phyloP scores from a whole-genome alignment of 1,140 invertebrate genomes.

The Tenebrio molitor region DNA sequence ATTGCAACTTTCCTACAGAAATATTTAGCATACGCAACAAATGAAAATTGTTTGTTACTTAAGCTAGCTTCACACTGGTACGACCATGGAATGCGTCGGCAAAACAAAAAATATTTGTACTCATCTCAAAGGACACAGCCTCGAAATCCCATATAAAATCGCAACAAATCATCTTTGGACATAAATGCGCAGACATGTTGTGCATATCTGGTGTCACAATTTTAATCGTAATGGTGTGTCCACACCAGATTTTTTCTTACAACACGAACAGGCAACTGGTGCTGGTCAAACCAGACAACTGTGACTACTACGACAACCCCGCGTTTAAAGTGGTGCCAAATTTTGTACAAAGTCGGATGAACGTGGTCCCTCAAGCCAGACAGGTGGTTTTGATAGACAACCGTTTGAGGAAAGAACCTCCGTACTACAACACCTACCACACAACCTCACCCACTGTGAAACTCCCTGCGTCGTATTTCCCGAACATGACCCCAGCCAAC shows the following conservation, averaged over 20 bases:
- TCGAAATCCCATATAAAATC: slow-evolving; percentile 1
- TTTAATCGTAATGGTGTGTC: neutral
- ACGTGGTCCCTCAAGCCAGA: neutral
- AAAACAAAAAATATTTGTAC: no score
- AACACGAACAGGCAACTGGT: slow-evolving; percentile 14
- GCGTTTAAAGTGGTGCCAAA: neutral
- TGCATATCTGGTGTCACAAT: neutral
- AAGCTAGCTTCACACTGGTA: no score
- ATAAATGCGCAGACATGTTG: no score
- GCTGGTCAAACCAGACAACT: neutral
- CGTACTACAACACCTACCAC: slow-evolving; percentile 12
- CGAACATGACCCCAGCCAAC: neutral
- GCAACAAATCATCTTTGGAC: no score
- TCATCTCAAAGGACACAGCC: neutral
- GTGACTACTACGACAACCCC: slow-evolving; percentile 18
- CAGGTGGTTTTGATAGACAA: slow-evolving; percentile 13
- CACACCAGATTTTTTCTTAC: slow-evolving; percentile 12
- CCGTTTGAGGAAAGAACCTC: neutral
- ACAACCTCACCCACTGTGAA: neutral
- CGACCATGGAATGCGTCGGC: no score
- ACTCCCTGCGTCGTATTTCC: slow-evolving; percentile 1
- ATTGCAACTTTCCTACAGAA: no score
- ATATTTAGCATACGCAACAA: no score
- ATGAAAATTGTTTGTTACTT: no score
- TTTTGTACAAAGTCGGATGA: slow-evolving; percentile 7